These are phyloP conservation scores for Coenobita brevimanus DNA, from an alignment of 1,140 invertebrate species.

Conservation along the genomic window DNA sequence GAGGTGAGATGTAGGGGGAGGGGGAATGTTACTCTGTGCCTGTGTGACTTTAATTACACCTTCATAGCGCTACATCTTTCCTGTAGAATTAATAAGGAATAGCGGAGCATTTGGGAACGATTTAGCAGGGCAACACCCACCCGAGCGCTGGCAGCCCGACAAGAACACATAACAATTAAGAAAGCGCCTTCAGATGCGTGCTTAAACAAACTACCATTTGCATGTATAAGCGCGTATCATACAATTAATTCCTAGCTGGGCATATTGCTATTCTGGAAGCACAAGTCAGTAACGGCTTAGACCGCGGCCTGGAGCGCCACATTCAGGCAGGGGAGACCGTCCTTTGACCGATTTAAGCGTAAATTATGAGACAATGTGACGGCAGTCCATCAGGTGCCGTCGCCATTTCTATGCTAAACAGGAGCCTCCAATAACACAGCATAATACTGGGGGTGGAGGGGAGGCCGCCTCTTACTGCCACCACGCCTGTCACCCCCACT, in stretches of 20 bases:
- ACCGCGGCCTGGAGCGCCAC: conserved; percentile 47
- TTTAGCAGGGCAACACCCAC: neutral
- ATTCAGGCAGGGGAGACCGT: conserved; percentile 58
- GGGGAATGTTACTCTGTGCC: neutral
- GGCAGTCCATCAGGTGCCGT: conserved; percentile 64
- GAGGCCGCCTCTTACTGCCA: conserved; percentile 46
- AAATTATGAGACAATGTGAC: conserved; percentile 68
- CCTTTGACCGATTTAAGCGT: conserved; percentile 67
- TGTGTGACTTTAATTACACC: conserved; percentile 20
- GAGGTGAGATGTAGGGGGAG: too few species aligned
- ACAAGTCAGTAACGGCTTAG: conserved; percentile 62
- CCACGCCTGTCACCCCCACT: conserved; percentile 39
- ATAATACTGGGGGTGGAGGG: conserved; percentile 58
- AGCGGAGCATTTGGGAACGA: neutral
- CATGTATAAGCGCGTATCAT: conserved; percentile 64
- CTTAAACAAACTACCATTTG: conserved; percentile 63
- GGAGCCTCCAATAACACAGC: conserved; percentile 66
- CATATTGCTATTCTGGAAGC: conserved; percentile 64
- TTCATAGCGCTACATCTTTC: conserved; percentile 13
- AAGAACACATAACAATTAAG: conserved; percentile 63
- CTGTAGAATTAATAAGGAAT: conserved; percentile 43
- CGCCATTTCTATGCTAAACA: conserved; percentile 67
- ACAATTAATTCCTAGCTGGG: conserved; percentile 61
- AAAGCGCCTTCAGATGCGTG: conserved; percentile 55
- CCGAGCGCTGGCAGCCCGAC: neutral